Conservation (phyloP, 2,113 vertebrate genomes). For the Actenoides lindsayi region DNA sequence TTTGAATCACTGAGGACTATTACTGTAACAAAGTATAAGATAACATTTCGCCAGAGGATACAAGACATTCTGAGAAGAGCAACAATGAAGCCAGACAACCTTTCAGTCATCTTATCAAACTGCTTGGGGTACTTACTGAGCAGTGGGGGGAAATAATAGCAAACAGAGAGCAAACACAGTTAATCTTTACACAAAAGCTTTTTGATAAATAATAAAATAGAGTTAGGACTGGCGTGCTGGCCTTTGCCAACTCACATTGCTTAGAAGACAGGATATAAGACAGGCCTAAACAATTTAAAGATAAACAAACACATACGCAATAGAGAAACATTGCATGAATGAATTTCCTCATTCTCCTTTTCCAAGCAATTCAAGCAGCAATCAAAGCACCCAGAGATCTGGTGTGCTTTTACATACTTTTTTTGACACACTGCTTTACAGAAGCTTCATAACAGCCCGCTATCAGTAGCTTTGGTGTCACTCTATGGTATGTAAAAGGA, state of each 20-base stretch:
- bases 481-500: constrained; percentile 24
- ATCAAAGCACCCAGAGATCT: constrained; percentile 20
- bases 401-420: background rate
- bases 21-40: constrained; percentile 60
- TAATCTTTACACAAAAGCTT: constrained; percentile 49
- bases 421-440: constrained; percentile 41
- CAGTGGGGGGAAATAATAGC: constrained; percentile 20
- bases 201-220: constrained; percentile 25
- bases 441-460: constrained; percentile 12
- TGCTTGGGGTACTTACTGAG: constrained; percentile 42
- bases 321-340: background rate
- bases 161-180: constrained; percentile 36
- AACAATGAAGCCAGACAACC: constrained; percentile 50
- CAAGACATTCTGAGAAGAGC: constrained; percentile 43
- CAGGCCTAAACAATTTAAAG: constrained; percentile 29
- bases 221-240: background rate
- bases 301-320: constrained; percentile 17
- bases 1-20: constrained; percentile 64
- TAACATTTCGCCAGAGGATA: constrained; percentile 68
- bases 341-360: background rate
- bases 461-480: constrained; percentile 52
- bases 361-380: constrained; percentile 11
- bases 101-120: constrained; percentile 57
- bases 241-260: background rate
- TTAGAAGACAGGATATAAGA: constrained; percentile 1